Conservation (phyloP, 2,113 vertebrate genomes). For the Carassius gibelio region DNA sequence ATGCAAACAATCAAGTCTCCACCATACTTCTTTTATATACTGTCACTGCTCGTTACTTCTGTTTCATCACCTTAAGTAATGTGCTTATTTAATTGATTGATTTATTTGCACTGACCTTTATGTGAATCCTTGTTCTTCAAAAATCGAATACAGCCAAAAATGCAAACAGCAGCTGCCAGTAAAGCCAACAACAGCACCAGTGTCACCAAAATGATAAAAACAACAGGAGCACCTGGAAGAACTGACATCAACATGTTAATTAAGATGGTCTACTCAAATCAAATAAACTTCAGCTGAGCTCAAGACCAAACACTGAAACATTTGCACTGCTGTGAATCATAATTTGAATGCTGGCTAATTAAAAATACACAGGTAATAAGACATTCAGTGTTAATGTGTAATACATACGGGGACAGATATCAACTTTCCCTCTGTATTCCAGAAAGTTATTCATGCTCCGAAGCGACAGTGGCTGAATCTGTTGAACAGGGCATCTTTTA, state of each 20-base stretch:
- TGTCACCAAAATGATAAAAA: slow-evolving; percentile 29
- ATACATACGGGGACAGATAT: slow-evolving; percentile 65
- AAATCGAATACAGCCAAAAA: slow-evolving; percentile 42
- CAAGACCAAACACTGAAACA: neutral
- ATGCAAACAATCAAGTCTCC: no score
- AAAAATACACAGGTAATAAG: neutral
- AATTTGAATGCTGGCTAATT: neutral
- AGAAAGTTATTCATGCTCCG: slow-evolving; percentile 67
- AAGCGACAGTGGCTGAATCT: slow-evolving; percentile 72
- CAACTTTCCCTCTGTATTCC: slow-evolving; percentile 6
- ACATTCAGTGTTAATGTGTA: neutral
- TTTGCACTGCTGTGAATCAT: neutral
- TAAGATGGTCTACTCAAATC: neutral
- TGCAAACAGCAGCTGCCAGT: slow-evolving; percentile 1
- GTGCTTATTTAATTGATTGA: neutral
- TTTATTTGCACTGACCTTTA: slow-evolving; percentile 29
- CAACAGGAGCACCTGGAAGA: slow-evolving; percentile 35
- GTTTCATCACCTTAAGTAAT: neutral
- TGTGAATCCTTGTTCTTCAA: slow-evolving; percentile 35
- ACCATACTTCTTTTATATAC: no score
- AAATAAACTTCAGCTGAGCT: neutral
- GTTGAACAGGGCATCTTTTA: neutral
- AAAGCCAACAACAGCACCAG: neutral
- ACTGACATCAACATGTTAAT: slow-evolving; percentile 16
- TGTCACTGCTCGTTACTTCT: no score